Evolutionary conservation across 2,888 invertebrate genomes (phyloP).

Genomic region (Brachycybe producta): DNA sequence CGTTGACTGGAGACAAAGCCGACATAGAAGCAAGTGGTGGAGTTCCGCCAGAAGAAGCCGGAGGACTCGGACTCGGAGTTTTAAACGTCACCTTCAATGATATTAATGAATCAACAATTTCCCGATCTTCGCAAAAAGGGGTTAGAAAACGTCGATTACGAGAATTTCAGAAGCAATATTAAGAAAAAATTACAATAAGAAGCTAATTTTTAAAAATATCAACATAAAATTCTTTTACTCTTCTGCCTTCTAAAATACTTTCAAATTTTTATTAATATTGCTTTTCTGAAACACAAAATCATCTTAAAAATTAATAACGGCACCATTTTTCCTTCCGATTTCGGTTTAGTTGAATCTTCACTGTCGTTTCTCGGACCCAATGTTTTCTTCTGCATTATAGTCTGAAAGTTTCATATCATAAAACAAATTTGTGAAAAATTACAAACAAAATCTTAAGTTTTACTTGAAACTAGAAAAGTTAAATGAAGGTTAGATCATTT

Average conservation of each 20-base stretch:
- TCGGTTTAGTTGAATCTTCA: conserved; percentile 18
- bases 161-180: too few relatives aligned
- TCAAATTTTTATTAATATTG: not conserved
- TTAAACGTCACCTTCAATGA: conserved; percentile 46
- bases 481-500: not conserved
- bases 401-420: conserved; percentile 10
- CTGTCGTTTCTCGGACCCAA: conserved; percentile 7
- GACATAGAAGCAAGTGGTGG: too few relatives aligned
- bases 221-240: too few relatives aligned
- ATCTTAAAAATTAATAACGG: too few relatives aligned
- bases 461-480: too few relatives aligned
- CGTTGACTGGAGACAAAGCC: too few relatives aligned
- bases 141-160: too few relatives aligned
- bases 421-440: not conserved
- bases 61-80: conserved; percentile 34
- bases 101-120: too few relatives aligned
- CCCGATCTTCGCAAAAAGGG: too few relatives aligned
- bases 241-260: not conserved
- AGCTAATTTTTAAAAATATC: too few relatives aligned
- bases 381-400: conserved; percentile 31
- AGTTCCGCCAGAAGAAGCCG: conserved; percentile 20
- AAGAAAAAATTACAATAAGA: too few relatives aligned
- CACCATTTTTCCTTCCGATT: conserved; percentile 27
- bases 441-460: not conserved
- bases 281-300: not conserved